Evolutionary conservation across 2,888 invertebrate genomes (phyloP).

Genomic region (Invenusta paracnida): DNA sequence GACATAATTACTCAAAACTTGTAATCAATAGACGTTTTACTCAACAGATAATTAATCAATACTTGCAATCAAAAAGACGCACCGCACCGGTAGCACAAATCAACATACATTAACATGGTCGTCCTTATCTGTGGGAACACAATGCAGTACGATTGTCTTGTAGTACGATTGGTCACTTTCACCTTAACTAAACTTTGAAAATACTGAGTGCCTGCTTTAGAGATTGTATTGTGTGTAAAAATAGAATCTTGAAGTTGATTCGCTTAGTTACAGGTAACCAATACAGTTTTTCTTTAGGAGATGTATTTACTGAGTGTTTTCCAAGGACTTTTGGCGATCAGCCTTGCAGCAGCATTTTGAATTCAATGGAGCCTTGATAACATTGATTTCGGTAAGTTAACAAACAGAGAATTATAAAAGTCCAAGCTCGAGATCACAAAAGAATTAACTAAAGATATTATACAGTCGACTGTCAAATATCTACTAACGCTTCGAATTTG

Average conservation of each 20-base stretch:
- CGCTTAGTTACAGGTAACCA: conserved; percentile 18
- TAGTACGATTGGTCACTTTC: conserved; percentile 18
- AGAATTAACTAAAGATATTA: conserved; percentile 20
- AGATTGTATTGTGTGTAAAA: conserved; percentile 15
- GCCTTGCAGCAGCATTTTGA: conserved; percentile 29
- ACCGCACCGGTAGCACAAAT: too few species aligned
- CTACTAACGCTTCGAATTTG: not conserved
- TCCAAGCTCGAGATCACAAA: conserved; percentile 13
- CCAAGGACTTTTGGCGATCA: not conserved
- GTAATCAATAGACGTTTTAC: too few species aligned
- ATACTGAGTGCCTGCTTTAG: not conserved
- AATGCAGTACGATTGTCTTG: conserved; percentile 11
- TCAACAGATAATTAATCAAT: too few species aligned
- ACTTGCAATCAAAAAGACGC: too few species aligned
- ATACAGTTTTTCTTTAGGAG: not conserved
- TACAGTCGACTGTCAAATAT: conserved; percentile 18
- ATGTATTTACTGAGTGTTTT: not conserved
- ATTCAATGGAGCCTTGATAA: conserved; percentile 10
- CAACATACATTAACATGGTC: too few species aligned
- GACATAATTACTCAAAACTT: too few species aligned
- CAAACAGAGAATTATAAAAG: conserved; percentile 9
- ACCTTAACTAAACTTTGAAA: conserved; percentile 21
- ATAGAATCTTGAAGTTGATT: conserved; percentile 2
- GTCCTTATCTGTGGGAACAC: too few species aligned
- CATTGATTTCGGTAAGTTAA: conserved; percentile 26